These are phyloP conservation scores for Drosophila seclusa DNA, from an alignment of 2,888 invertebrate species.

Conservation along the genomic window DNA sequence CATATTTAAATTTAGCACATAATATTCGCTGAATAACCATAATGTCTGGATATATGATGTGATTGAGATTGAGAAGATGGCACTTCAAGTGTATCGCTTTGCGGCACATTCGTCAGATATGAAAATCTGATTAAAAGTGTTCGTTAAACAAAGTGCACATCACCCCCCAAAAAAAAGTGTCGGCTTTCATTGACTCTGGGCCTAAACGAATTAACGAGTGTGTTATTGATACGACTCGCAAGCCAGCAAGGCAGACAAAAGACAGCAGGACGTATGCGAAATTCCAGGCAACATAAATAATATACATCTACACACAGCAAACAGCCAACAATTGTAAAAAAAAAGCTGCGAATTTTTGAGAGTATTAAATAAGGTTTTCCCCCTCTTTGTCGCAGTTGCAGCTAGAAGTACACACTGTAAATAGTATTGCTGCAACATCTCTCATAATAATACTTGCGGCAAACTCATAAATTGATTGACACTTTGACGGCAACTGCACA, in stretches of 20 bases:
- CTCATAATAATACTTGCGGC: constrained; percentile 15
- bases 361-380: constrained; percentile 6
- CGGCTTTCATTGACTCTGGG: constrained; percentile 39
- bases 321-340: not conserved
- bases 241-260: not conserved
- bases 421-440: constrained; percentile 38
- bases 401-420: not conserved
- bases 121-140: constrained; percentile 66
- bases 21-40: not conserved
- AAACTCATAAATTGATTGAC: constrained; percentile 41
- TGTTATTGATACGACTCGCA: constrained; percentile 63
- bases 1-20: constrained; percentile 51
- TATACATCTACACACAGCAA: not conserved
- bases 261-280: constrained; percentile 39
- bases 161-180: constrained; percentile 10
- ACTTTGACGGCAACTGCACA: constrained; percentile 10
- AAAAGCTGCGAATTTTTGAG: constrained; percentile 15
- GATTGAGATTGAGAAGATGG: constrained; percentile 7
- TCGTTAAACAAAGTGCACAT: constrained; percentile 5
- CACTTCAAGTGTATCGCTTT: constrained; percentile 72
- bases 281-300: constrained; percentile 8
- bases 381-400: not conserved
- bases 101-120: constrained; percentile 46
- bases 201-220: constrained; percentile 73
- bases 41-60: not conserved